Conservation (phyloP, 2,888 invertebrate genomes). For the Melikaiella ostensackeni region DNA sequence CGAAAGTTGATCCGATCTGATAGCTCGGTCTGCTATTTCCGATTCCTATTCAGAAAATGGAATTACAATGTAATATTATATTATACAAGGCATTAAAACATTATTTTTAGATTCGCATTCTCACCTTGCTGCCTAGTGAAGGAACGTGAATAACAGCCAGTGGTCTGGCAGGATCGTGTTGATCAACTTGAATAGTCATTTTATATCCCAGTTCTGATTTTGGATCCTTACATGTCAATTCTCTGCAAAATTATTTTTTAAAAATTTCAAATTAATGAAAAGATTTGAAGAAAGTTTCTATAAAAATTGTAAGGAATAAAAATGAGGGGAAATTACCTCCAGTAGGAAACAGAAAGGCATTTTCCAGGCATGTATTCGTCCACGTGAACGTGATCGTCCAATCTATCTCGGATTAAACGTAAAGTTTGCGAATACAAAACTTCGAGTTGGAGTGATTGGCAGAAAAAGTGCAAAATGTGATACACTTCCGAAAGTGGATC, state of each 20-base stretch:
- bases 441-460: slow-evolving; percentile 93
- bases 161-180: slow-evolving; percentile 87
- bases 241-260: slow-evolving; percentile 72
- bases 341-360: slow-evolving; percentile 95
- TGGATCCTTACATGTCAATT: slow-evolving; percentile 83
- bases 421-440: slow-evolving; percentile 92
- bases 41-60: slow-evolving; percentile 76
- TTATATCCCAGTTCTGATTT: slow-evolving; percentile 93
- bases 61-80: neutral
- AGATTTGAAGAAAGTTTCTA: neutral
- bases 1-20: slow-evolving; percentile 93
- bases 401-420: slow-evolving; percentile 90
- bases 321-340: slow-evolving; percentile 82
- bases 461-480: slow-evolving; percentile 93
- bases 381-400: slow-evolving; percentile 92
- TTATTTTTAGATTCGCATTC: slow-evolving; percentile 48
- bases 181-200: slow-evolving; percentile 92
- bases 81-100: neutral
- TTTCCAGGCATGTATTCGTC: slow-evolving; percentile 95
- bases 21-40: slow-evolving; percentile 87
- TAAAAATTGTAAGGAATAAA: neutral
- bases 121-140: slow-evolving; percentile 82
- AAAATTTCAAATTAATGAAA: neutral
- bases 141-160: slow-evolving; percentile 85
- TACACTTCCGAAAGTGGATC: slow-evolving; percentile 90